Conservation (phyloP, 2,113 vertebrate genomes). For the Melierax canorus region DNA sequence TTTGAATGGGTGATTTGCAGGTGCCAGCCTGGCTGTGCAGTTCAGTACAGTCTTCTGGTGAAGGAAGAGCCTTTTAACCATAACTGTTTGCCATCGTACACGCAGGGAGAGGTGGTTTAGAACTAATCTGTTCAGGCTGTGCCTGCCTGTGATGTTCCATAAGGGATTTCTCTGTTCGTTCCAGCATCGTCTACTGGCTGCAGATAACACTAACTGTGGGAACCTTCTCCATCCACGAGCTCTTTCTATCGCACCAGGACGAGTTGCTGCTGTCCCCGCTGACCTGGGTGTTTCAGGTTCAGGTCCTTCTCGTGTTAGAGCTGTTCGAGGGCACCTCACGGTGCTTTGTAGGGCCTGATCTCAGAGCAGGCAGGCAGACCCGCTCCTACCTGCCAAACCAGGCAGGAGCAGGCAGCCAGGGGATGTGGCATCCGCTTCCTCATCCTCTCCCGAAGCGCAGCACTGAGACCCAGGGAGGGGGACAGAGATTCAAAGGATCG, state of each 20-base stretch:
- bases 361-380: not conserved
- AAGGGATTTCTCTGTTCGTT: not conserved
- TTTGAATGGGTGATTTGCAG: not conserved
- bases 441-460: not conserved
- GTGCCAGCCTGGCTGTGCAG: not conserved
- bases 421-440: not conserved
- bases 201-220: not conserved
- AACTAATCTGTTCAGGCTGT: too few species aligned
- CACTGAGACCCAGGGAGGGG: not conserved
- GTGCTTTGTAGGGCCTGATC: not conserved
- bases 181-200: rapidly evolving
- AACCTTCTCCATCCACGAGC: not conserved
- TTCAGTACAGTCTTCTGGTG: not conserved
- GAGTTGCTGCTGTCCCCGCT: not conserved
- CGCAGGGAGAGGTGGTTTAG: not conserved
- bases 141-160: rapidly evolving
- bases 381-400: not conserved
- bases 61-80: not conserved
- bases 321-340: rapidly evolving
- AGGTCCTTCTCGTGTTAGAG: rapidly evolving
- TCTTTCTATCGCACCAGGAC: rapidly evolving
- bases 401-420: not conserved
- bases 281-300: too few species aligned
- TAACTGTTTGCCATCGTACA: not conserved
- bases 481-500: not conserved